phyloP scores from a whole-genome alignment of 2,113 vertebrate genomes.

The Fregata magnificens region DNA sequence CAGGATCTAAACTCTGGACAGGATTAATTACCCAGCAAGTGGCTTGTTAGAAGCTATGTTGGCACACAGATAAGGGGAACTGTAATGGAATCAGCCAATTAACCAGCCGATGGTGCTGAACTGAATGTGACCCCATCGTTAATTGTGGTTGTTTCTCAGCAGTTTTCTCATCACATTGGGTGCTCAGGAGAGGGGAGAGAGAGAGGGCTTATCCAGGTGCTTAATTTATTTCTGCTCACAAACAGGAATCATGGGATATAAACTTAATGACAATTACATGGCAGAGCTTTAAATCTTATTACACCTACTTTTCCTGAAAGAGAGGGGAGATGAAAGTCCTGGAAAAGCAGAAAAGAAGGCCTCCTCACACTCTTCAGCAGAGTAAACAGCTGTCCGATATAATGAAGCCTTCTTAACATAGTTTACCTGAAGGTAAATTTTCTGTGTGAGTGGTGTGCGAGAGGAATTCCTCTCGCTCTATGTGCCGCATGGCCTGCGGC shows the following conservation, averaged over 20 bases:
- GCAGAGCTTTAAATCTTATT: slow-evolving; percentile 11
- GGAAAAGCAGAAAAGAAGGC: slow-evolving; percentile 9
- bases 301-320: slow-evolving; percentile 1
- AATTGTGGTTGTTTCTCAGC: slow-evolving; percentile 74
- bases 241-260: slow-evolving; percentile 40
- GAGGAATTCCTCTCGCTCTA: slow-evolving; percentile 3
- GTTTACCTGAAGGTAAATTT: slow-evolving; percentile 47
- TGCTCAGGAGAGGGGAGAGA: neutral
- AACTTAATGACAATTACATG: slow-evolving; percentile 24
- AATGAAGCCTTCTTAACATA: neutral
- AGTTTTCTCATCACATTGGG: slow-evolving; percentile 64
- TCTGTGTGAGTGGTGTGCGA: slow-evolving; percentile 1
- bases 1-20: slow-evolving; percentile 36
- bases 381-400: slow-evolving; percentile 27
- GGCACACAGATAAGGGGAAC: slow-evolving; percentile 65
- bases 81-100: slow-evolving; percentile 76
- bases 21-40: slow-evolving; percentile 70
- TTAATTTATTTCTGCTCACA: slow-evolving; percentile 60
- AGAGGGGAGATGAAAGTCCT: slow-evolving; percentile 28
- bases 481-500: neutral
- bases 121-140: slow-evolving; percentile 74
- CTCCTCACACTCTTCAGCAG: slow-evolving; percentile 7
- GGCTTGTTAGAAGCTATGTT: slow-evolving; percentile 67
- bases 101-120: slow-evolving; percentile 74
- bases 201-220: neutral